Evolutionary conservation across 2,113 vertebrate species (phyloP).

Genomic region (Centropus unirufus): DNA sequence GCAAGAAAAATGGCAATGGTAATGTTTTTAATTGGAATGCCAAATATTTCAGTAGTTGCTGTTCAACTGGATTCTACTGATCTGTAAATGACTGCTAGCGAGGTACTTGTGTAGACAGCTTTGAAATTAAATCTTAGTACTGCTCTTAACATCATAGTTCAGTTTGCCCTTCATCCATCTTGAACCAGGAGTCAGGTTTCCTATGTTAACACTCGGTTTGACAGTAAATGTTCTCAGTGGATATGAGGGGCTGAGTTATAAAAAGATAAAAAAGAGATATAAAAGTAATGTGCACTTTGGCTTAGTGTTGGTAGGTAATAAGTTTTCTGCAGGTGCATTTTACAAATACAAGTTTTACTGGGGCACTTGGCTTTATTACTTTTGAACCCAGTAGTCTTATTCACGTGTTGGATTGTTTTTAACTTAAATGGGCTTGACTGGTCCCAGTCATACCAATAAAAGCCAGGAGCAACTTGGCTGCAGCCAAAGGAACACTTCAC

Average conservation of each 20-base stretch:
- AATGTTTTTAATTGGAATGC: neutral
- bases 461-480: neutral
- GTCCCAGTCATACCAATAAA: neutral
- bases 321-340: slow-evolving; percentile 24
- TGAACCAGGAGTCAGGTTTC: neutral
- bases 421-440: neutral
- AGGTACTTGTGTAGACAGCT: neutral
- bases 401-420: neutral
- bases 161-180: neutral
- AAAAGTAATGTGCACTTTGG: neutral
- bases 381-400: neutral
- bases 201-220: neutral
- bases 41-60: neutral
- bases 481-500: neutral
- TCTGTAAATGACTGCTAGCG: neutral
- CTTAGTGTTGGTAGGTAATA: neutral
- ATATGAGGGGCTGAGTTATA: neutral
- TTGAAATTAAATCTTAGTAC: neutral
- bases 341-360: neutral
- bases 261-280: neutral
- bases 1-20: neutral
- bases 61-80: neutral
- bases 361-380: neutral
- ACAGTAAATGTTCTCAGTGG: neutral
- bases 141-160: neutral